Evolutionary conservation across 23 tunicate species (phyloP), one percentile per base, ranked within the genome.

Genomic region (Clavelina lepadiformis): DNA sequence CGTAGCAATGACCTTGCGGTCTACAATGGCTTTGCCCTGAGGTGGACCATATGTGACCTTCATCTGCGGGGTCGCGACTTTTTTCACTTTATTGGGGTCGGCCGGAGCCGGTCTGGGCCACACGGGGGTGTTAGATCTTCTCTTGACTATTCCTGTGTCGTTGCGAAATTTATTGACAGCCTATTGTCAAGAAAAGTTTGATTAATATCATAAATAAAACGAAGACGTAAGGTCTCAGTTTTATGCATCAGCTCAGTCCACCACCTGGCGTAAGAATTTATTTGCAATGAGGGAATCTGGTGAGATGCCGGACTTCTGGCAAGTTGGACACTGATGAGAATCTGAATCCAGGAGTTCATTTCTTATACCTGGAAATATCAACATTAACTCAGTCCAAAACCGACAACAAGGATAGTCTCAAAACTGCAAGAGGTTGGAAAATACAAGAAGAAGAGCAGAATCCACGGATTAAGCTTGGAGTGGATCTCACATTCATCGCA

Each of bases 41-140:
- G 95, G 80, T 31, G 85, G 95, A 34, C 80, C 95, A 49, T 86
- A 86, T 1, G 74, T 22, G 2, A 84, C 81, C 53, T 86, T 86
- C 54, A 50, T 71, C 3, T 85, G 85, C 35, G 52, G 75, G 22
- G 65, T 35, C 13, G 65, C 53, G 21, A 23, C 33, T 47, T 59
- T 59, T 70, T 67, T 68, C 1, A 62, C 36, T 45, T 47, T 60
- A 25, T 49, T 68, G 0, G 63, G 34, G 27, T 86, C 95, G 30
- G 82, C 52, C 2, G 96, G 66, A 5, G 87, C 96, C 5, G 96
- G 96, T 73, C 96, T 68, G 0, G 96, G 96, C 96, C 96, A 87
- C 56, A 87, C 96, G 2, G 96, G 86, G 32, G 82, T 82, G 46
- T 72, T 85, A n/a, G 76, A 60, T 21, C 58, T 57, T 41, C 74